Evolutionary conservation across 2,888 invertebrate genomes (phyloP), one percentile per base, ranked within the genome.

Genomic region (Minunthozetes semirufus): DNA sequence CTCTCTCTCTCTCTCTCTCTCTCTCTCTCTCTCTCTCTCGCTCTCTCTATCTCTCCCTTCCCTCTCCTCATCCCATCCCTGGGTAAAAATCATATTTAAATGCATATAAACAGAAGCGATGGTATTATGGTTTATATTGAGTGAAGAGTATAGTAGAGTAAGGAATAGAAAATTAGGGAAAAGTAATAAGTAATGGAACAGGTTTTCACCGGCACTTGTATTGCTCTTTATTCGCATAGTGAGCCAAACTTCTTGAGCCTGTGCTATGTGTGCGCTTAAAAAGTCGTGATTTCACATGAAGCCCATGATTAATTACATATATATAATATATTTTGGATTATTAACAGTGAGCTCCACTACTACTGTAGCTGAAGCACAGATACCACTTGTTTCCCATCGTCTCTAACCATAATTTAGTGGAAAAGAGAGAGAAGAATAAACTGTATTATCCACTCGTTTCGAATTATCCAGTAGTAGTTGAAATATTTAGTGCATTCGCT

Each of bases 21-120:
- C 70, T 70, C 70, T 70, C 70, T 70, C 70, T 70, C 70, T 70
- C 70, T 68, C 68, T 68, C 68, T 68, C 68, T 68, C 68, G 42
- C 38, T 46, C 70, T 70, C 46, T 70, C 70, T 17, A 33, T 63
- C 33, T 63, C 63, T 63, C 63, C 8, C 46, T 68, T 6, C 22
- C 70, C 46, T 46, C 33, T 46, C 0, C 19, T 68, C 46, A 2
- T 63, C 63, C 17, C 63, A 13, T 17, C 6, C 33, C 15, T 19
- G 11, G 15, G 33, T 38, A 33, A 13, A 9, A 59, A 11, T 27
- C 22, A 6, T 59, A 59, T 66, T 42, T 27, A 27, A 15, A 42
- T 19, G 33, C 25, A 59, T 59, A 22, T 25, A 25, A 59, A 59
- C 66, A 66, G 66, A 66, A 66, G 66, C 66, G 38, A 33, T 66